phyloP scores from a whole-genome alignment of 2,888 invertebrate species.

The Morpho deidamia region DNA sequence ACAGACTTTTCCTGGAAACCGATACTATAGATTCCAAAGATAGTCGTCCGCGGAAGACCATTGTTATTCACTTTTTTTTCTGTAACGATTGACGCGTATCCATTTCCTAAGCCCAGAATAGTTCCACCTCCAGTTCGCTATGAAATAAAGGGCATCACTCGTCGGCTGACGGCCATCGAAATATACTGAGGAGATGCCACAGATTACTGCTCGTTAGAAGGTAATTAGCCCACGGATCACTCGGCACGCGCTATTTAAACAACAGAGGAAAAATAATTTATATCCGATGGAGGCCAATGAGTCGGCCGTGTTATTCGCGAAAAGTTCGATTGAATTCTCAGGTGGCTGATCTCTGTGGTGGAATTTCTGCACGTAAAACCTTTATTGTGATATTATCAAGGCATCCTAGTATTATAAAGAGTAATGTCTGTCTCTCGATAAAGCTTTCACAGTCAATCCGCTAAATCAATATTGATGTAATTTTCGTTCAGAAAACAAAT shows the following conservation, averaged over 20 bases:
- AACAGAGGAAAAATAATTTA: conserved; percentile 51
- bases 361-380: not conserved
- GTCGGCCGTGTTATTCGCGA: conserved; percentile 34
- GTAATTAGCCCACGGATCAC: conserved; percentile 73
- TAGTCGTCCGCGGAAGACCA: conserved; percentile 58
- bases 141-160: conserved; percentile 74
- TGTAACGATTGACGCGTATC: conserved; percentile 69
- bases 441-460: too few species aligned
- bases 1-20: conserved; percentile 32
- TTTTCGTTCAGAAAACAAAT: too few species aligned
- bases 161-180: conserved; percentile 54
- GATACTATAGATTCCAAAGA: conserved; percentile 51
- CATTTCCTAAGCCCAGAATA: conserved; percentile 71
- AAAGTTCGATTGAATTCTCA: conserved; percentile 25
- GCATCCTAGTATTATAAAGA: too few species aligned
- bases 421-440: too few species aligned
- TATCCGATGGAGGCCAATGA: conserved; percentile 37
- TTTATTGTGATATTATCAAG: too few species aligned
- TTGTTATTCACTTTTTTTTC: conserved; percentile 56
- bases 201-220: conserved; percentile 71
- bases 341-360: conserved; percentile 10
- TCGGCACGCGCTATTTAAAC: conserved; percentile 65
- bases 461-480: too few species aligned
- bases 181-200: conserved; percentile 64
- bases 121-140: conserved; percentile 43